phyloP scores from a whole-genome alignment of 92 coral and sea anemone genomes.

The Heteractis magnifica region DNA sequence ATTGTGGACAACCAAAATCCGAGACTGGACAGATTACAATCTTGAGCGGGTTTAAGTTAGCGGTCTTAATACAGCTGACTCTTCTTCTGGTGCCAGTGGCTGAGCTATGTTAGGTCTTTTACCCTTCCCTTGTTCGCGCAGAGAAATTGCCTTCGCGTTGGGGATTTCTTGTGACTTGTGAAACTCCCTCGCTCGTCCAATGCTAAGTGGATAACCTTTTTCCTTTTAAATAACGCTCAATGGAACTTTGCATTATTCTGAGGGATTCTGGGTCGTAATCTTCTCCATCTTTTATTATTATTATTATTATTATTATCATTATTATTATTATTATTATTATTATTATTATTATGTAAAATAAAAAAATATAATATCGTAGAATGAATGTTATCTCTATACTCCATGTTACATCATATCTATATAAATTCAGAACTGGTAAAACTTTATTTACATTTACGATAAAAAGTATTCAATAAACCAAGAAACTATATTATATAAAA shows the following conservation, averaged over 20 bases:
- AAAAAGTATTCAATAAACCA: too few relatives aligned
- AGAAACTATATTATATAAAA: too few relatives aligned
- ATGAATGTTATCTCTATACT: too few relatives aligned
- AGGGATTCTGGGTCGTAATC: conserved; percentile 25
- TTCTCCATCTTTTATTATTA: not conserved
- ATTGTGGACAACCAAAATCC: too few relatives aligned
- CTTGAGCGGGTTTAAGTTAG: conserved; percentile 10
- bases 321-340: too few relatives aligned
- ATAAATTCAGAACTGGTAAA: too few relatives aligned
- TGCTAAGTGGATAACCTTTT: conserved; percentile 18
- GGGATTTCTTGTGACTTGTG: not conserved
- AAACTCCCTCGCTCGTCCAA: conserved; percentile 10
- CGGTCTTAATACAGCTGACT: not conserved
- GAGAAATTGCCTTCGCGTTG: not conserved
- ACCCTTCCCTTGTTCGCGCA: conserved; percentile 23
- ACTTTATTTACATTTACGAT: too few relatives aligned
- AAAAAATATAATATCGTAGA: too few relatives aligned
- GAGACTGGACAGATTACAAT: too few relatives aligned
- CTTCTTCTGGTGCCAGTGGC: conserved; percentile 19
- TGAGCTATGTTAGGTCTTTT: conserved; percentile 32
- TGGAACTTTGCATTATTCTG: not conserved
- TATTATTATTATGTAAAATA: too few relatives aligned
- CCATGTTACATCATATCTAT: too few relatives aligned
- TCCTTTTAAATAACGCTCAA: not conserved
- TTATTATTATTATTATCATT: too few relatives aligned